Evolutionary conservation across 2,888 invertebrate genomes (phyloP).

Genomic region (Ophonus ardosiacus): DNA sequence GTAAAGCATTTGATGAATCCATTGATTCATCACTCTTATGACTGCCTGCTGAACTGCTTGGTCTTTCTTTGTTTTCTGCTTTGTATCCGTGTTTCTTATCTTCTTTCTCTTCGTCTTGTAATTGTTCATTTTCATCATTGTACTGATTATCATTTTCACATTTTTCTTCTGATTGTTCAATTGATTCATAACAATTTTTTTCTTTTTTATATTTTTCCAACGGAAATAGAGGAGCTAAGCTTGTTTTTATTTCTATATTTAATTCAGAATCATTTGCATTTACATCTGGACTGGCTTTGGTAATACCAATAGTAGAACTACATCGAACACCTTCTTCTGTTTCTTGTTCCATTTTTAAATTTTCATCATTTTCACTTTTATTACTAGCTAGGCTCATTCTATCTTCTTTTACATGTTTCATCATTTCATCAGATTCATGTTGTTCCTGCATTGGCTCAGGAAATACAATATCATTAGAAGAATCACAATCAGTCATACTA

Average conservation of each 20-base stretch:
- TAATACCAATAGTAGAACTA: constrained; percentile 74
- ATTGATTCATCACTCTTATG: constrained; percentile 80
- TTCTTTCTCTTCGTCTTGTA: constrained; percentile 73
- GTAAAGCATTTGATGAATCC: constrained; percentile 82
- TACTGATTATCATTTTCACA: constrained; percentile 76
- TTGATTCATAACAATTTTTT: constrained; percentile 70
- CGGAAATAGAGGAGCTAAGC: constrained; percentile 74
- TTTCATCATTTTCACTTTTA: constrained; percentile 65
- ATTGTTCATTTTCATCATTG: constrained; percentile 72
- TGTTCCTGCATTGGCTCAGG: constrained; percentile 69
- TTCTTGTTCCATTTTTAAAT: constrained; percentile 68
- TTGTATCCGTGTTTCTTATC: constrained; percentile 74
- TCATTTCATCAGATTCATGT: constrained; percentile 67
- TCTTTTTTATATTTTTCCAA: constrained; percentile 75
- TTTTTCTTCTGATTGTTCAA: constrained; percentile 66
- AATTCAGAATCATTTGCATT: constrained; percentile 75
- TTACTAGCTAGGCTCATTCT: constrained; percentile 54
- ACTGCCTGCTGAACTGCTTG: constrained; percentile 78
- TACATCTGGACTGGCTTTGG: constrained; percentile 75
- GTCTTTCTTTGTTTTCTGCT: constrained; percentile 73
- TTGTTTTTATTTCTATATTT: constrained; percentile 74
- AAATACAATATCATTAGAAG: constrained; percentile 78
- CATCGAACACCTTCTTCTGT: constrained; percentile 70
- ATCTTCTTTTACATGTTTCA: constrained; percentile 65
- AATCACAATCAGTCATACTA: constrained; percentile 80